Base-by-base conservation (phyloP, 2,888 invertebrate genomes). In the Drosophila lutescens region DNA sequence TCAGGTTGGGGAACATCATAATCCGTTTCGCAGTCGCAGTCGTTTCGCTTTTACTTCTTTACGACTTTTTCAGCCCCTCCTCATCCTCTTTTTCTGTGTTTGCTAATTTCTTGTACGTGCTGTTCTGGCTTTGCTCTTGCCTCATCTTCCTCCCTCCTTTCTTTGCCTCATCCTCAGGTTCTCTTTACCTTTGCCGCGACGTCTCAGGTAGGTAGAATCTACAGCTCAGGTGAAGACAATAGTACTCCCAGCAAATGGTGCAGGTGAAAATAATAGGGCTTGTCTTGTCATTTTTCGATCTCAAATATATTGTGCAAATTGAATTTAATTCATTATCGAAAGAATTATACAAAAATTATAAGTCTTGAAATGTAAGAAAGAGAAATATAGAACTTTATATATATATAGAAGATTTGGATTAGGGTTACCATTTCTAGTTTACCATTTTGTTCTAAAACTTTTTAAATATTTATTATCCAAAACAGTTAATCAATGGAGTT, bases 101-200 rank as follows among this genome's bases (percentile, higher is more conserved):
- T 87, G 85, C 87, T 85, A 87, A 85, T 85, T 85, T 85, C 83
- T 85, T 85, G 87, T 82, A 85, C 87, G 85, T 85, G 83, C 74
- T 85, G 71, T 87, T 86, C 77, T 80, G 80, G 77, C 65, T 80
- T 76, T 76, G 66, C 76, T 74, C 78, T 81, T 73, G 69, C 62
- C 62, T 47, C 34, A 59, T 36, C 23, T 36, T 59, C 26, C 49
- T 44, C 41, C 36, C 53, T 23, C 51, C 49, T 55, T 47, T 26
- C 54, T 43, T 43, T 36, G 36, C 54, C 57, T 70, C 61, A 53
- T 54, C 60, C 41, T 50, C 61, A 53, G 68, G 58, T 58, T 71
- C 60, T 78, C 79, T 69, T 76, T 80, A 62, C 72, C 80, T 67
- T 53, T 68, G 79, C 72, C 81, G 69, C 60, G n/a, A 41, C 44